These are phyloP conservation scores for Archips xylosteana DNA, from an alignment of 2,888 invertebrate genomes.

Conservation along the genomic window DNA sequence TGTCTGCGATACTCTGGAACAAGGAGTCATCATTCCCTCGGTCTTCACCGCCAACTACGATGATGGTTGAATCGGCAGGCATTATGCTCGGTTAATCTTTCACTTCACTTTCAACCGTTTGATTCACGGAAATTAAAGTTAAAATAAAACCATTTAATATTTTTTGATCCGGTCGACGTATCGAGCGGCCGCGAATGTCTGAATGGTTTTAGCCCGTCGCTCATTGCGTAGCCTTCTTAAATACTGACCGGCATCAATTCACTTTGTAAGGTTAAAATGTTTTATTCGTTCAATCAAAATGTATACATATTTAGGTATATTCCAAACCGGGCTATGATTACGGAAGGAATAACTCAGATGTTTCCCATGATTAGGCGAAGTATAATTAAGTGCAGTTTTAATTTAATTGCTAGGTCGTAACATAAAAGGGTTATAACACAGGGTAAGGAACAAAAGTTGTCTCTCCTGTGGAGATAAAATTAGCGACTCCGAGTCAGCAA, in stretches of 20 bases:
- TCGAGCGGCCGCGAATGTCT: conserved; percentile 72
- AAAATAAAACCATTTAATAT: conserved; percentile 55
- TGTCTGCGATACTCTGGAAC: conserved; percentile 87
- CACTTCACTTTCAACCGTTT: conserved; percentile 53
- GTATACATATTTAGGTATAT: conserved; percentile 50
- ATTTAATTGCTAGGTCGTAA: neutral
- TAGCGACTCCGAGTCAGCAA: no score
- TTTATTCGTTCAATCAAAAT: conserved; percentile 49
- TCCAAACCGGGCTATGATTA: conserved; percentile 1
- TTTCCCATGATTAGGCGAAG: neutral
- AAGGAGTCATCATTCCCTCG: conserved; percentile 60
- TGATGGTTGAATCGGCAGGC: conserved; percentile 80
- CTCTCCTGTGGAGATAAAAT: no score
- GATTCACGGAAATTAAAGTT: conserved; percentile 51
- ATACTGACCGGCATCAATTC: conserved; percentile 75
- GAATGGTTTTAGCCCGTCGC: conserved; percentile 70
- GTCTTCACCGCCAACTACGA: conserved; percentile 65
- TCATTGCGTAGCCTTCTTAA: conserved; percentile 75
- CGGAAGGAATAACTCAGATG: conserved; percentile 1
- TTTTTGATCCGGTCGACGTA: conserved; percentile 49
- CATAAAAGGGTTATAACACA: no score
- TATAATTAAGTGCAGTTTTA: neutral
- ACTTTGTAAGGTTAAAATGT: conserved; percentile 74
- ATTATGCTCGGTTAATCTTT: conserved; percentile 57
- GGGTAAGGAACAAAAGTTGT: no score